Base-by-base conservation (phyloP, 2,888 invertebrate species). In the Cybosia mesomella region DNA sequence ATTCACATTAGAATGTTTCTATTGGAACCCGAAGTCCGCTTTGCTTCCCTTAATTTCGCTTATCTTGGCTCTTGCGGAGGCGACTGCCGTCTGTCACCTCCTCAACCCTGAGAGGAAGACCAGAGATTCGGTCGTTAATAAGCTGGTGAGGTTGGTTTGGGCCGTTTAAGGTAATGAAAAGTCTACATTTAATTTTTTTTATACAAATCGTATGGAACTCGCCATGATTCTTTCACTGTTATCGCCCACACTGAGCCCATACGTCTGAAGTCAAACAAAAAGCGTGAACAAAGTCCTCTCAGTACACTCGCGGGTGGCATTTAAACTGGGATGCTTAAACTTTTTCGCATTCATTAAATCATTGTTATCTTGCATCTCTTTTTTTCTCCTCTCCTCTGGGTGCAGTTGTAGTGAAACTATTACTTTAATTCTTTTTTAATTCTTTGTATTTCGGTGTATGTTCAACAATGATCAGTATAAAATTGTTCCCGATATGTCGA, bases 331-430 rank as follows among this genome's bases (percentile, higher is more conserved):
- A 78, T 83, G 82, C 80, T 81, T 85, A 81, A 87, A 86, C 83
- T 86, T 87, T 87, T 87, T 85, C 83, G 75, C 84, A 84, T 87
- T 88, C 89, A 89, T 90, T 90, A 90, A 89, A 90, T 89, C 90
- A 89, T 87, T 87, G 89, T 89, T 90, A 89, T 89, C 89, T 87
- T 82, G 75, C 82, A 81, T 85, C 83, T 86, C 81, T 81, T 84
- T 85, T 84, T 85, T 84, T 76, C 79, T 75, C 70, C 67, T 67
- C 72, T 79, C 80, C 81, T 71, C 66, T 62, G 81, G 79, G 81
- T 64, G 69, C 74, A 83, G 73, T 82, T 79, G 77, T 77, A 79
- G 76, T 74, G 74, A 68, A 79, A 83, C 79, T 85, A 81, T 81
- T 77, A 72, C 71, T 80, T 81, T 72, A 61, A 74, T 70, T 67